Percentiles rank a stretch among this genome's conserved stretches.
Evolutionary conservation across 2,888 invertebrate genomes (phyloP).

Genomic region (Himalopsyche tibetana): DNA sequence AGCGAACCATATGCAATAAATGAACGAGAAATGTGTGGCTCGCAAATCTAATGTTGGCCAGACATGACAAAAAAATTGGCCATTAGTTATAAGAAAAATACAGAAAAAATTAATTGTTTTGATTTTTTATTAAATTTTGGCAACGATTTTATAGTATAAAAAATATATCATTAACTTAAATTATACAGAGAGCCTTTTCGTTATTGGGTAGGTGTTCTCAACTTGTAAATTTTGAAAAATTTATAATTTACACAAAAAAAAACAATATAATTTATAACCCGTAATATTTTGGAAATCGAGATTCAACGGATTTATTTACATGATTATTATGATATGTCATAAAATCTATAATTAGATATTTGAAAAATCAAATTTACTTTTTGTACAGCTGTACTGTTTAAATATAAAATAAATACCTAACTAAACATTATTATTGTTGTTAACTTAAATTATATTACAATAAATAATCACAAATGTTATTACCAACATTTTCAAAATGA

Average conservation of each 20-base stretch:
- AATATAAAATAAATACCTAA: conserved; percentile 45
- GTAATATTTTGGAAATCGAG: conserved; percentile 36
- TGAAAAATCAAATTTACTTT: conserved; percentile 53
- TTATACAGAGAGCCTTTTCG: conserved; percentile 39
- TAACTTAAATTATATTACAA: background rate
- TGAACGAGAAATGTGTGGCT: too few relatives aligned
- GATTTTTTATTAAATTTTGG: background rate
- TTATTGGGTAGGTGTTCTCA: conserved; percentile 28
- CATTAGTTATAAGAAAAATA: too few relatives aligned
- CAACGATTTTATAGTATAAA: background rate
- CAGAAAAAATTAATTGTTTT: background rate
- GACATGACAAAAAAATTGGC: too few relatives aligned
- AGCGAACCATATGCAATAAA: too few relatives aligned
- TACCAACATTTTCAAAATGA: conserved; percentile 46
- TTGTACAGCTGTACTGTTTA: conserved; percentile 28
- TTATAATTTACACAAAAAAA: conserved; percentile 19
- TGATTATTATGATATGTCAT: background rate
- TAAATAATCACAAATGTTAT: conserved; percentile 47
- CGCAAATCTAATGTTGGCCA: too few relatives aligned
- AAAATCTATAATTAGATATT: conserved; percentile 44
- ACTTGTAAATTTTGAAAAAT: conserved; percentile 10
- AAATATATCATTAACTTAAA: conserved; percentile 16
- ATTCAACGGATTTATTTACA: conserved; percentile 37
- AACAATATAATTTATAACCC: conserved; percentile 22
- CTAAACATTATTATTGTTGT: background rate